Evolutionary conservation across 2,113 vertebrate genomes (phyloP), one percentile per base, ranked within the genome.

Genomic region (Dicerorhinus sumatrensis): DNA sequence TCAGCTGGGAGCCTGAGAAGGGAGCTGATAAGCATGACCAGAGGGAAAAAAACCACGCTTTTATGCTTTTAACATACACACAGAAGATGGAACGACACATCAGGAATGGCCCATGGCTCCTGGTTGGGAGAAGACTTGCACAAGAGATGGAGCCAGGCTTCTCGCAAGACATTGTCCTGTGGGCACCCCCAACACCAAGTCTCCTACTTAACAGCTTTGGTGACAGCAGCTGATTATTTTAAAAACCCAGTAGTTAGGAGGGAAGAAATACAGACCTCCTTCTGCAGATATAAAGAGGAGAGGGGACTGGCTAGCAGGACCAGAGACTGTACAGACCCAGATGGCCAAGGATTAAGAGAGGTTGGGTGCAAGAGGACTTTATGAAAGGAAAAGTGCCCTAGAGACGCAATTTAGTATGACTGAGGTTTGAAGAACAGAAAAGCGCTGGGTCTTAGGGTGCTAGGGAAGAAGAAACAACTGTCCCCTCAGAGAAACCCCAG

Each of bases 1-100:
- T 88, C 18, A 7, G 29, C 13, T 10, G 14, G 3, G 46, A 94
- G 96, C 54, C 54, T 2, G 62, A 77, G 84, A 65, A 33, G 51
- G 73, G 33, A 82, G 91, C 91, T 56, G 65, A 16, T 4, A 1
- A 16, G 27, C 3, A 0, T 4, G 56, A 3, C 46, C 12, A 0
- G 27, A 1, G 2, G 25, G 54, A 12, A 51, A 16, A 20, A n/a
- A 51, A 63, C 6, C 5, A 1, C 0, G 20, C 10, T 3, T 33
- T 36, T 1, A 1, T 17, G 77, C 31, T 39, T 85, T 46, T 36
- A 11, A 1, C 1, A 27, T 14, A 3, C 0, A 1, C 8, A n/a
- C 0, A 2, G 54, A 29, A 1, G n/a, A 36, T 5, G 31, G 46
- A 46, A 23, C 0, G 6, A 0, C 33, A 39, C 4, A 1, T 14